Conservation (phyloP, 2,888 invertebrate species). For the Limnephilus marmoratus region DNA sequence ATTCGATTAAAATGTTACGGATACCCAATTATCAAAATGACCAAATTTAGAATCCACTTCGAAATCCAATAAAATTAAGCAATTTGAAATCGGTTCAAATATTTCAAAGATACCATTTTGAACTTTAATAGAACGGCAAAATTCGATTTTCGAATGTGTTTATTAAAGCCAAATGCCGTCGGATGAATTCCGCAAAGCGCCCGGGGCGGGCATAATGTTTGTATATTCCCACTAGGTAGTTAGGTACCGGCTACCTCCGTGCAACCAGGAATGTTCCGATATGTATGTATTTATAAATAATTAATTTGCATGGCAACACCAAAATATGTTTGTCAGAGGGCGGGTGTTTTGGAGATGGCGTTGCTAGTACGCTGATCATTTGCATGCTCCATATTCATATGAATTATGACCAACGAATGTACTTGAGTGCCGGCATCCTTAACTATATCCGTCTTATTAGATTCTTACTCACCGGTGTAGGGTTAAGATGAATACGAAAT, state of each 20-base stretch:
- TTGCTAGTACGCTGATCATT: not conserved
- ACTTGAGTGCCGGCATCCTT: not conserved
- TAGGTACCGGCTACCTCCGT: not conserved
- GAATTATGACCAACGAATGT: not conserved
- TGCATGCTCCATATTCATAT: not conserved
- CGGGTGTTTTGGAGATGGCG: not conserved
- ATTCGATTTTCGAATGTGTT: not conserved
- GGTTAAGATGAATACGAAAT: too few relatives aligned
- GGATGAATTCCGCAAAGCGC: not conserved
- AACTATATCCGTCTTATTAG: too few relatives aligned
- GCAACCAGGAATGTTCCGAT: not conserved
- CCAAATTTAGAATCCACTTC: not conserved
- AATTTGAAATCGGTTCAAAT: not conserved
- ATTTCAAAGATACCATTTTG: not conserved
- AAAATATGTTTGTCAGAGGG: conserved; percentile 22
- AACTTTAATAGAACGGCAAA: not conserved
- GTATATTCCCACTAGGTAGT: not conserved
- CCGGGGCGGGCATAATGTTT: not conserved
- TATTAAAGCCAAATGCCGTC: not conserved
- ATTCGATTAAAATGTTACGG: too few relatives aligned
- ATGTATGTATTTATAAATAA: conserved; percentile 16
- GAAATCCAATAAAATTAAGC: too few relatives aligned
- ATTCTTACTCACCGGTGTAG: too few relatives aligned
- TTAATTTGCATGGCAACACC: conserved; percentile 25
- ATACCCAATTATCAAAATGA: not conserved